phyloP scores from a whole-genome alignment of 1,140 invertebrate genomes.

The Zaprionus lachaisei region DNA sequence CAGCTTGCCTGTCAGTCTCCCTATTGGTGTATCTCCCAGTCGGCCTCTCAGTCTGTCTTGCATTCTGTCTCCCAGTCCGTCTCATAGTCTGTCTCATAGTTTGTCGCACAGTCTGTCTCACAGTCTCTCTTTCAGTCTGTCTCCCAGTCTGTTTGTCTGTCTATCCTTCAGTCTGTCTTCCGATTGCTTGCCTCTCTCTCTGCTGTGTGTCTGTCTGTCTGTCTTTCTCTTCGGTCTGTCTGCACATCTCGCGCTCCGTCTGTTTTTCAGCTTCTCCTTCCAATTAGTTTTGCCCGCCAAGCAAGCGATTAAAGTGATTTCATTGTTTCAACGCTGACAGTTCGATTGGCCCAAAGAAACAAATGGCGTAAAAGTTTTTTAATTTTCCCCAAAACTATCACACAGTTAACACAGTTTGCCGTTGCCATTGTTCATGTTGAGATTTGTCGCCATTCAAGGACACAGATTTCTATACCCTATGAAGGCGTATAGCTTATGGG shows the following conservation, averaged over 20 bases:
- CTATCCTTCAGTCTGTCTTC: not conserved
- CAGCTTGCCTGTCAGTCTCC: not conserved
- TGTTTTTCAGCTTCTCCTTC: not conserved
- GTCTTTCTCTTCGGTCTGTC: not conserved
- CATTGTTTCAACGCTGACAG: conserved; percentile 17
- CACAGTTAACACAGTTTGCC: conserved; percentile 19
- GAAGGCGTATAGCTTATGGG: not conserved
- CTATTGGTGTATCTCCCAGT: not conserved
- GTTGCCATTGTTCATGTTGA: conserved; percentile 20
- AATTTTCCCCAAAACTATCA: conserved; percentile 46
- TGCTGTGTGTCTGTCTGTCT: not conserved
- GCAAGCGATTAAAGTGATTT: conserved; percentile 32
- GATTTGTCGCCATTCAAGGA: conserved; percentile 2
- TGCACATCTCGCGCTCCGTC: not conserved
- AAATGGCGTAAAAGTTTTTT: conserved; percentile 56
- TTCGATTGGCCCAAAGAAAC: conserved; percentile 28
- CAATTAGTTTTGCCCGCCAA: conserved; percentile 24
- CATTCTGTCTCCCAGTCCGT: not conserved
- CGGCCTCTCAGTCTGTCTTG: not conserved
- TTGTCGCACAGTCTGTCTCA: not conserved
- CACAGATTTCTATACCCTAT: not conserved
- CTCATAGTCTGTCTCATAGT: not conserved
- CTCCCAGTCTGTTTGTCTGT: not conserved
- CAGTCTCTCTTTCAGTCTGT: not conserved
- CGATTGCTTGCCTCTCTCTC: too few relatives aligned